These are phyloP conservation scores for Coelogynopora nodosa DNA, from an alignment of 2,888 invertebrate genomes.

Conservation along the genomic window DNA sequence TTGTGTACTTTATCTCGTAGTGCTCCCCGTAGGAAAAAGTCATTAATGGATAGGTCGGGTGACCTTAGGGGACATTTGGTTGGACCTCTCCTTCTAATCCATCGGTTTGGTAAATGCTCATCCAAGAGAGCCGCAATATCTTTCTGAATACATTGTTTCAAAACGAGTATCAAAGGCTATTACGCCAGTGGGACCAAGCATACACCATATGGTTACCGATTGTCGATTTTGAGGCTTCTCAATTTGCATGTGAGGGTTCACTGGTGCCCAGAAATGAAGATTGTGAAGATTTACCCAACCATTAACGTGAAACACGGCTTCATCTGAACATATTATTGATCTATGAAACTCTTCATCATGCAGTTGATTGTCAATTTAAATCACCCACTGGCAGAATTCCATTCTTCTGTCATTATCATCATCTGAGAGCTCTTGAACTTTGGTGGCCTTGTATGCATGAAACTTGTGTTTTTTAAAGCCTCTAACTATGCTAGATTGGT, in stretches of 20 bases:
- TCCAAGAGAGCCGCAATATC: not conserved
- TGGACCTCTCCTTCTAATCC: not conserved
- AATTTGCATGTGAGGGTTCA: not conserved
- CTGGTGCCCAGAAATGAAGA: not conserved
- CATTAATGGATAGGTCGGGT: not conserved
- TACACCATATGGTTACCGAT: not conserved
- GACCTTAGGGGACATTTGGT: no score
- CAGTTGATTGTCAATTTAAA: not conserved
- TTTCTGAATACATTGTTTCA: not conserved
- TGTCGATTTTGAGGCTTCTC: not conserved
- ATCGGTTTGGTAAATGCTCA: not conserved
- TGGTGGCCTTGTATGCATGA: not conserved
- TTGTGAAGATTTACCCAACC: not conserved
- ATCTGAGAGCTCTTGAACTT: not conserved
- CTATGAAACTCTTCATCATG: not conserved
- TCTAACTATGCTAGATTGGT: not conserved
- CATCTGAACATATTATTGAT: not conserved
- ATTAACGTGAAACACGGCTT: not conserved
- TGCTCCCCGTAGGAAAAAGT: not conserved
- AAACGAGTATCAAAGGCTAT: not conserved
- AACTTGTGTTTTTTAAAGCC: not conserved
- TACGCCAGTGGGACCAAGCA: not conserved
- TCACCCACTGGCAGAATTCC: not conserved
- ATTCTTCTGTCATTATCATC: not conserved
- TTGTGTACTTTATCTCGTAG: not conserved